Base-by-base conservation (phyloP, 1,140 invertebrate genomes). In the Panulirus ornatus region DNA sequence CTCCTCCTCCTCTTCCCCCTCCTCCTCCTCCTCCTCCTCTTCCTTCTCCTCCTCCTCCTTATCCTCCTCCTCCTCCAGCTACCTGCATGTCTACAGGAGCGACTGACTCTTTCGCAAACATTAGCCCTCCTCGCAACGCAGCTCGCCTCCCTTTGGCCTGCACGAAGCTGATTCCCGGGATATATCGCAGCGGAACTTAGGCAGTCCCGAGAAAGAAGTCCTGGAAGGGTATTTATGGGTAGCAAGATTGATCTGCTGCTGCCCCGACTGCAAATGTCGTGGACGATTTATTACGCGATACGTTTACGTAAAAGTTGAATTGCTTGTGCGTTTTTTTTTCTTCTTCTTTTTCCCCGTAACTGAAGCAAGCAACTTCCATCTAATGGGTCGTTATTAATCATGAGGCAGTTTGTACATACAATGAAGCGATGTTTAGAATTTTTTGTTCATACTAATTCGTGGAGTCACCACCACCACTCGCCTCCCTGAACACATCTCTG, bases 251-350 rank as follows among this genome's bases (percentile, higher is more conserved):
- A 84, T 84, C 40, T 66, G 8, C 58, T 66, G 36, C 58, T 27
- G 1, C 3, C 70, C 51, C 36, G 58, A 66, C 81, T 84, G 81
- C 81, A 84, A 84, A 84, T 54, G 81, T 84, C 81, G 58, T 44
- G 58, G 16, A 38, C 63, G 70, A 84, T 84, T 84, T 84, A 84
- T 84, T 84, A 84, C 36, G 58, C 81, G 27, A 71, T 84, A 84
- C 58, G 81, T 84, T n/a, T 82, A 66, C 36, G 47, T n/a, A 47
- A 42, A 54, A 71, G 63, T 42, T 84, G 82, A 42, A 84, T 30
- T 84, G 82, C 66, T 30, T 36, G 66, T 70, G 22, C 8, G 34
- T n/a, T 75, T 73, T 14, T 73, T 36, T 73, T 40, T 40, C 5
- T 66, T 66, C n/a, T n/a, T n/a, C n/a, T n/a, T n/a, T n/a, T n/a